A percentile compares a stretch with the other conserved stretches of the same genome.
Conservation (phyloP, 2,888 invertebrate species). For the Amphipoea oculea region DNA sequence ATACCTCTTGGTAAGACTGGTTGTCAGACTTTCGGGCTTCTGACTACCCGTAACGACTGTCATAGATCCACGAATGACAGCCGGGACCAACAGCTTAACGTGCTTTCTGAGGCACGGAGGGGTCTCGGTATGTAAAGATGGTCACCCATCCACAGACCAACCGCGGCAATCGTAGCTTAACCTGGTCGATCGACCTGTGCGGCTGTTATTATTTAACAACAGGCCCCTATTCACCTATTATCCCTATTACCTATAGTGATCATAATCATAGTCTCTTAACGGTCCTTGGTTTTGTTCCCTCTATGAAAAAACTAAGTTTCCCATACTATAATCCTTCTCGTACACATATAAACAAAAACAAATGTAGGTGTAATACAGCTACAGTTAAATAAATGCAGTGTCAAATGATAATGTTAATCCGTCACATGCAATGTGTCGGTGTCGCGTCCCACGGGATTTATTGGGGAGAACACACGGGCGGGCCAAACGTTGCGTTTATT, state of each 20-base stretch:
- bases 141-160: no score
- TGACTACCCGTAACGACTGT: no score
- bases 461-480: constrained; percentile 73
- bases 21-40: no score
- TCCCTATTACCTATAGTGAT: not conserved
- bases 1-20: no score
- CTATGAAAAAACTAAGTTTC: constrained; percentile 11
- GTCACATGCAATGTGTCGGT: constrained; percentile 85
- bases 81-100: no score
- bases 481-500: constrained; percentile 20
- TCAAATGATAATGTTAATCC: constrained; percentile 90
- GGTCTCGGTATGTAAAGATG: no score
- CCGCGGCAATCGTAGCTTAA: no score
- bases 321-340: constrained; percentile 45
- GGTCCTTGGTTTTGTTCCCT: not conserved
- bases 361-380: constrained; percentile 59
- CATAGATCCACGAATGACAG: no score
- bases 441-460: constrained; percentile 87
- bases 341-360: constrained; percentile 59
- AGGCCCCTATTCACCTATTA: no score
- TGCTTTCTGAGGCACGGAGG: no score
- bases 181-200: no score
- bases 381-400: constrained; percentile 89
- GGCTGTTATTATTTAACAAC: no score
- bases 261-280: not conserved